Evolutionary conservation across 2,888 invertebrate species (phyloP).

Genomic region (Agrochola lota): DNA sequence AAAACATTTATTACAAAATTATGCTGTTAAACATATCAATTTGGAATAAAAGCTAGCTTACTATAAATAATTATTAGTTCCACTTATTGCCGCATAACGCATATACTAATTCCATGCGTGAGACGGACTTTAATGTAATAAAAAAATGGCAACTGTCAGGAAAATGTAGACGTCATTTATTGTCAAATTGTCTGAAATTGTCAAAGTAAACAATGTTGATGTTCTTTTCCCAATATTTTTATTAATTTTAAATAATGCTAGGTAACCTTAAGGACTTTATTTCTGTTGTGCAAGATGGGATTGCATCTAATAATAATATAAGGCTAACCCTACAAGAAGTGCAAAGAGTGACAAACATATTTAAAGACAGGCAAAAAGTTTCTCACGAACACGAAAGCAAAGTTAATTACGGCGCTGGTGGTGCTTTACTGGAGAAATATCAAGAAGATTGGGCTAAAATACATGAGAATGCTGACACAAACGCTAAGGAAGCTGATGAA

Average conservation of each 20-base stretch:
- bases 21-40: no score
- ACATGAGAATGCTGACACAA: constrained; percentile 92
- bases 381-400: constrained; percentile 80
- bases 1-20: no score
- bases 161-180: constrained; percentile 35
- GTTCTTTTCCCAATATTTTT: constrained; percentile 32
- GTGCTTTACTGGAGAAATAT: constrained; percentile 92
- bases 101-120: neutral
- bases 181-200: constrained; percentile 28
- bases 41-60: no score
- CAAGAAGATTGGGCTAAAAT: constrained; percentile 93
- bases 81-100: neutral
- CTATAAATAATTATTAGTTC: no score
- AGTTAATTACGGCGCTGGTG: constrained; percentile 91
- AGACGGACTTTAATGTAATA: neutral
- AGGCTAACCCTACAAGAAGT: constrained; percentile 86
- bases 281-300: constrained; percentile 87
- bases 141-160: constrained; percentile 7
- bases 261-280: constrained; percentile 88
- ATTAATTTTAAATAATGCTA: constrained; percentile 78
- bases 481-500: constrained; percentile 91
- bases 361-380: constrained; percentile 84
- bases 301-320: constrained; percentile 83
- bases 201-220: constrained; percentile 57
- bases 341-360: constrained; percentile 85